Percentiles rank a stretch among this genome's conserved stretches.
Conservation (phyloP, 2,888 invertebrate genomes). For the Drosophila stalkeri region DNA sequence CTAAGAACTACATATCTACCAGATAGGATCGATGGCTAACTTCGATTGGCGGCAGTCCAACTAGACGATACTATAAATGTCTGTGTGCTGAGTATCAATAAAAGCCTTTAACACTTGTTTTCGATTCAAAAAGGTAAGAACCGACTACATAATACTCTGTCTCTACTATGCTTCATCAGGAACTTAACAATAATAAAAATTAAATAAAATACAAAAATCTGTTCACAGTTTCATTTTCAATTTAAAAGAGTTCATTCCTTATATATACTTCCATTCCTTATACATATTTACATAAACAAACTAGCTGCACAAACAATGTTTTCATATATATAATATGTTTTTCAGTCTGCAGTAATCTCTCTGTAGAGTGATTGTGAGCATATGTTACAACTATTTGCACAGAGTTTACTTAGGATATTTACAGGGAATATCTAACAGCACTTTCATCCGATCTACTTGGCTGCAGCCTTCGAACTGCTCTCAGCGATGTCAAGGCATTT, state of each 20-base stretch:
- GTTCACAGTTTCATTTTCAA: no score
- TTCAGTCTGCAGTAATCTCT: not conserved
- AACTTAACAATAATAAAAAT: no score
- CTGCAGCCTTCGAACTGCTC: not conserved
- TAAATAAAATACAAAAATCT: no score
- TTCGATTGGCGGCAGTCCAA: not conserved
- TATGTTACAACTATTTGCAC: not conserved
- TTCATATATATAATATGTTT: not conserved
- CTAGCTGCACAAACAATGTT: not conserved
- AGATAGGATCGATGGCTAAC: not conserved
- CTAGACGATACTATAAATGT: not conserved
- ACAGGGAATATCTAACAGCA: not conserved
- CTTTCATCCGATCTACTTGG: not conserved
- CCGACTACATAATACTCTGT: not conserved
- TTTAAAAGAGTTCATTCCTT: no score
- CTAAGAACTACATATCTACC: conserved; percentile 7
- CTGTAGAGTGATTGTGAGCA: not conserved
- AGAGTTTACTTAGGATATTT: not conserved
- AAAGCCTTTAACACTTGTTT: no score
- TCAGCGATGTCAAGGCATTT: not conserved
- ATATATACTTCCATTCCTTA: no score
- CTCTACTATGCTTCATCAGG: no score
- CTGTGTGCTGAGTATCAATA: no score
- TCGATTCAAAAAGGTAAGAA: no score
- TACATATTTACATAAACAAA: not conserved